Evolutionary conservation across 2,113 vertebrate species (phyloP).

Genomic region (Syrrhaptes paradoxus): DNA sequence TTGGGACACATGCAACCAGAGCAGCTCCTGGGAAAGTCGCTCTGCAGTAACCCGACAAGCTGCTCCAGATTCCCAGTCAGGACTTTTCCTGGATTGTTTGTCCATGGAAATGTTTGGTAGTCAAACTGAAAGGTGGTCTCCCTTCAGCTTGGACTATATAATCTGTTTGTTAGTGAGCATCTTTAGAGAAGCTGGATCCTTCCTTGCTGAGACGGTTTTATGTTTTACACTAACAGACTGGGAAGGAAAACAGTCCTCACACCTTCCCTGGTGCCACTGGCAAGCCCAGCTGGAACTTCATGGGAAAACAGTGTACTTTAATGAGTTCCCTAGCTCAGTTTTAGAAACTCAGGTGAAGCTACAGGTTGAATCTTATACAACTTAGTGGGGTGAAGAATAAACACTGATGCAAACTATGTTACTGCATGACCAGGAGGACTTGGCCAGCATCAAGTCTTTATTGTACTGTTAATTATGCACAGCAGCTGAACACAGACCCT

Average conservation of each 20-base stretch:
- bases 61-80: not conserved
- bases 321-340: not conserved
- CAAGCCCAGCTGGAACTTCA: not conserved
- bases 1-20: not conserved
- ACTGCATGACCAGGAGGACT: not conserved
- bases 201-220: not conserved
- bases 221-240: not conserved
- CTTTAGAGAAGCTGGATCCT: not conserved
- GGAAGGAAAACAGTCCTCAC: not conserved
- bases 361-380: not conserved
- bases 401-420: not conserved
- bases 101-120: not conserved
- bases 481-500: not conserved
- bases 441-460: not conserved
- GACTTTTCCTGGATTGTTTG: not conserved
- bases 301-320: not conserved
- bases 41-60: not conserved
- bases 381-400: not conserved
- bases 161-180: not conserved
- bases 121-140: not conserved
- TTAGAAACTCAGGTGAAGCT: not conserved
- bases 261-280: not conserved
- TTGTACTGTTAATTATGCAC: not conserved
- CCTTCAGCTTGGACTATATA: not conserved
- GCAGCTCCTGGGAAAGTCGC: not conserved